Conservation (phyloP, 2,888 invertebrate species). For the Girardia tigrina region DNA sequence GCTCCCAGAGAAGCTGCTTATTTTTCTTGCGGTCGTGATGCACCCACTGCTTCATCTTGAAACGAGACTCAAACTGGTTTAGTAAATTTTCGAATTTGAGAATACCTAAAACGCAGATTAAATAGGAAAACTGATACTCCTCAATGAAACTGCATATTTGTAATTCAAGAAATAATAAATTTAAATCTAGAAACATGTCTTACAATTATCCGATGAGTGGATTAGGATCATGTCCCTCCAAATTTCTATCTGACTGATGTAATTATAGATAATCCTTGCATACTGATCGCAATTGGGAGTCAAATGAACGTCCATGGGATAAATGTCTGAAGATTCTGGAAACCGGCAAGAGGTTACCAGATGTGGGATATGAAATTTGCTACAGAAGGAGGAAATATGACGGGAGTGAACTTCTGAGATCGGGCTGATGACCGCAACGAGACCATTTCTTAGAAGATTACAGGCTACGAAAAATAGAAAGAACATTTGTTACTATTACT, state of each 20-base stretch:
- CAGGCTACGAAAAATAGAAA: too few relatives aligned
- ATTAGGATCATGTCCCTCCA: slow-evolving; percentile 11
- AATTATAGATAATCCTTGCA: background rate
- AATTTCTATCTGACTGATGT: background rate
- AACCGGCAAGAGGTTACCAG: background rate
- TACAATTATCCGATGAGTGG: background rate
- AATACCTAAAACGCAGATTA: slow-evolving; percentile 13
- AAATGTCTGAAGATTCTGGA: background rate
- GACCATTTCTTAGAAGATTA: slow-evolving; percentile 1
- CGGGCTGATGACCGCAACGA: slow-evolving; percentile 6
- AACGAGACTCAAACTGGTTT: slow-evolving; percentile 9
- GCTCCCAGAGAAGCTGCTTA: background rate
- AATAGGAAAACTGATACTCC: too few relatives aligned
- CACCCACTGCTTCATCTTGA: background rate
- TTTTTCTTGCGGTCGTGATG: background rate
- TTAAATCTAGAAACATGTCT: background rate
- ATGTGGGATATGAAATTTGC: background rate
- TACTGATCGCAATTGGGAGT: slow-evolving; percentile 3
- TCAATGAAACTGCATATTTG: too few relatives aligned
- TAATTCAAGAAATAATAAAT: too few relatives aligned
- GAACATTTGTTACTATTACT: too few relatives aligned
- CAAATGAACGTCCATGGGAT: background rate
- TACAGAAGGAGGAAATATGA: background rate
- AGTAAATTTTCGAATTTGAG: slow-evolving; percentile 9
- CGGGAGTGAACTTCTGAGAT: background rate